These are phyloP conservation scores for Sapajus apella DNA, from an alignment of 2,113 vertebrate genomes.

Conservation along the genomic window DNA sequence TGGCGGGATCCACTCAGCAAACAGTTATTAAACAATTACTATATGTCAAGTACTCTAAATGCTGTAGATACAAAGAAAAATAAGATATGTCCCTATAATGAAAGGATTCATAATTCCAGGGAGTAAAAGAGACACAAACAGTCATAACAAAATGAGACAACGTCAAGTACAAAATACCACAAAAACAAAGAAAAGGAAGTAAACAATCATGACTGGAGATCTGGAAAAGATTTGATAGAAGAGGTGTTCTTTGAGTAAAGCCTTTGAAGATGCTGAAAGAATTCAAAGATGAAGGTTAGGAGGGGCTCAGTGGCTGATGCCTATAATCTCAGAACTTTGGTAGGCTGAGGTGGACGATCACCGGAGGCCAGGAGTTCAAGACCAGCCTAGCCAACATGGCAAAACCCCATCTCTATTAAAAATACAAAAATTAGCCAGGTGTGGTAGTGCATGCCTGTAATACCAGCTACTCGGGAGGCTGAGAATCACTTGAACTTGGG, in stretches of 20 bases:
- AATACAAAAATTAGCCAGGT: too few relatives aligned
- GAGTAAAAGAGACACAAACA: background rate
- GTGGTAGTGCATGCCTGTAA: too few relatives aligned
- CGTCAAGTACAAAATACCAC: background rate
- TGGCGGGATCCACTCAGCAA: background rate
- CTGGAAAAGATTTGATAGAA: background rate
- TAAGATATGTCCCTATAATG: background rate
- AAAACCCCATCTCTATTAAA: too few relatives aligned
- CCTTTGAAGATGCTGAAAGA: background rate
- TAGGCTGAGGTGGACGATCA: too few relatives aligned
- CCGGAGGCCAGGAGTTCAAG: too few relatives aligned
- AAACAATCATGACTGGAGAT: background rate
- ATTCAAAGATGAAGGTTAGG: background rate
- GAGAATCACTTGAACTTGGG: too few relatives aligned
- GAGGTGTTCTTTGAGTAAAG: background rate
- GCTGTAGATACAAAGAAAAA: background rate
- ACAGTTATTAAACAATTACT: background rate
- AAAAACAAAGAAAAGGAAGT: background rate
- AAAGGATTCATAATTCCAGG: background rate
- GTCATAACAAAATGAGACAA: background rate
- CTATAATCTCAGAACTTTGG: too few relatives aligned
- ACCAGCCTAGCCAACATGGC: too few relatives aligned
- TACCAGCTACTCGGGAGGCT: too few relatives aligned
- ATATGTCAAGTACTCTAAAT: background rate
- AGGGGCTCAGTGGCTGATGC: too few relatives aligned